These are phyloP conservation scores for Pampus argenteus DNA, from an alignment of 2,797 vertebrate genomes.

Conservation along the genomic window DNA sequence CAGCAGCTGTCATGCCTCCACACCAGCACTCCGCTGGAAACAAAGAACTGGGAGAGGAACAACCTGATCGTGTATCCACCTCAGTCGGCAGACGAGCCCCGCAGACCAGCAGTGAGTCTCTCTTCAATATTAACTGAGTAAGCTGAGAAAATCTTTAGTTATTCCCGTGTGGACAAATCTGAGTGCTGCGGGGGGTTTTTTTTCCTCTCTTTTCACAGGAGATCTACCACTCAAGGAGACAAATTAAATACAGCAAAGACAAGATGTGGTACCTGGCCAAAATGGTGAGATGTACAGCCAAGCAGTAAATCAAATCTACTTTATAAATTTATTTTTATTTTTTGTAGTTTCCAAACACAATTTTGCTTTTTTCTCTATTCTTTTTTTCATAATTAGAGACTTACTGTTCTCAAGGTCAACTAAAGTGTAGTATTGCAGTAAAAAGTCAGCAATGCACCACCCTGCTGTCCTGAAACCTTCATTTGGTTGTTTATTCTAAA, in stretches of 20 bases:
- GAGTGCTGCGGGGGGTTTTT: neutral
- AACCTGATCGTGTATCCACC: slow-evolving; percentile 90
- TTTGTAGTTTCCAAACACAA: too few species aligned
- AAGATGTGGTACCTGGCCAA: slow-evolving; percentile 99
- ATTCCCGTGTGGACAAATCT: neutral
- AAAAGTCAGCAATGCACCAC: neutral
- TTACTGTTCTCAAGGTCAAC: neutral
- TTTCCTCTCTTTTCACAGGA: slow-evolving; percentile 81
- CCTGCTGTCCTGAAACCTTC: neutral
- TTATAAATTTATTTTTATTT: too few species aligned
- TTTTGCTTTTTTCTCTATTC: neutral
- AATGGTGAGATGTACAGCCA: slow-evolving; percentile 85
- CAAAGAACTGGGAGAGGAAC: slow-evolving; percentile 90
- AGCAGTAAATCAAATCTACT: neutral
- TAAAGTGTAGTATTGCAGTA: neutral
- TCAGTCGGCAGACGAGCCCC: slow-evolving; percentile 89
- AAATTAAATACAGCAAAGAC: slow-evolving; percentile 98
- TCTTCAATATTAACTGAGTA: neutral
- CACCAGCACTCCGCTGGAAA: slow-evolving; percentile 80
- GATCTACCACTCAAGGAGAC: slow-evolving; percentile 91
- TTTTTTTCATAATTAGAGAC: neutral
- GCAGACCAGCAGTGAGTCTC: slow-evolving; percentile 91
- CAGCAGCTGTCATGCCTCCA: slow-evolving; percentile 85
- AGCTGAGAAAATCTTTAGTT: too few species aligned
- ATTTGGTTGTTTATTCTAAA: neutral